phyloP scores from a whole-genome alignment of 2,888 invertebrate species.

The Cheilosia vulpina region DNA sequence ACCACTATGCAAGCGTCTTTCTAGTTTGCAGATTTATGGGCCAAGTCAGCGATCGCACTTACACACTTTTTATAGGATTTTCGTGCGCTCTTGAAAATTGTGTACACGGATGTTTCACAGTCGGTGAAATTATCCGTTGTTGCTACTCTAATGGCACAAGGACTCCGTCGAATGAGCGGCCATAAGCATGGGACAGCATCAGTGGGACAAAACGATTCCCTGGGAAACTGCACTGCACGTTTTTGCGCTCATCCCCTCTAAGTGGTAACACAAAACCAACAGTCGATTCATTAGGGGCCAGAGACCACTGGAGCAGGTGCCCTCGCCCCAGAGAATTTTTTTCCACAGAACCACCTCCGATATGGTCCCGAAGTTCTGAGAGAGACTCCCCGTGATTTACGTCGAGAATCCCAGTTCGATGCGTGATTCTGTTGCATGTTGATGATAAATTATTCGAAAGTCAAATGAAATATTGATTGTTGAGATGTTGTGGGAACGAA shows the following conservation, averaged over 20 bases:
- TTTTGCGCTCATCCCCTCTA: constrained; percentile 22
- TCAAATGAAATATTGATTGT: constrained; percentile 73
- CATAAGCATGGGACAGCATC: constrained; percentile 12
- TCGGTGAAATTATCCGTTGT: constrained; percentile 57
- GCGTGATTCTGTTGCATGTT: constrained; percentile 75
- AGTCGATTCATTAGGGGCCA: constrained; percentile 67
- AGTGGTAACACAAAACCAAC: constrained; percentile 73
- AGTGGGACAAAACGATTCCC: constrained; percentile 62
- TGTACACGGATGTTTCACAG: constrained; percentile 64
- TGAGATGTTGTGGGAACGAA: constrained; percentile 66
- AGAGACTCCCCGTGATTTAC: constrained; percentile 60
- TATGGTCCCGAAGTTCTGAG: constrained; percentile 26
- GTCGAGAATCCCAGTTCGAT: constrained; percentile 65
- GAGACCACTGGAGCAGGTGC: constrained; percentile 55
- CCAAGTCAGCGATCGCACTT: constrained; percentile 72
- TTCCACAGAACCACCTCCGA: constrained; percentile 22
- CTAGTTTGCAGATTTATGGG: constrained; percentile 65
- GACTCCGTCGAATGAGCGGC: constrained; percentile 10
- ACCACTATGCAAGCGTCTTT: constrained; percentile 19
- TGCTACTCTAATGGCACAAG: constrained; percentile 46
- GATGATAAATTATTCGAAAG: constrained; percentile 72
- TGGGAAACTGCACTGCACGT: constrained; percentile 65
- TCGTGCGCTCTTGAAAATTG: constrained; percentile 66
- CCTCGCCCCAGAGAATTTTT: constrained; percentile 34
- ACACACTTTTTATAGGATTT: constrained; percentile 74